These are phyloP conservation scores for Elymnias hypermnestra DNA, from an alignment of 1,140 invertebrate species.

Conservation along the genomic window DNA sequence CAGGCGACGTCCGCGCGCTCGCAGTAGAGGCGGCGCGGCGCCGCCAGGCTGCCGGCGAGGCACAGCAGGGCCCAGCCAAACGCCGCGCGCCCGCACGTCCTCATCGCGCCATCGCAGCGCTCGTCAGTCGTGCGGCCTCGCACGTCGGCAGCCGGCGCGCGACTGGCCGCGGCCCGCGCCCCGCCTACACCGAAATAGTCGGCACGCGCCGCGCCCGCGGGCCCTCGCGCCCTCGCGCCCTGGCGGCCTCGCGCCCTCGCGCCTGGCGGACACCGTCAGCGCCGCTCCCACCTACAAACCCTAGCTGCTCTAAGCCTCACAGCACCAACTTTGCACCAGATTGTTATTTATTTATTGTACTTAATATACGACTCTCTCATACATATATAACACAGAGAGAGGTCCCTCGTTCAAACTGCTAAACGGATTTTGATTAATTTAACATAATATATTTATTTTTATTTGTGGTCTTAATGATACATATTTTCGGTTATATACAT, in stretches of 20 bases:
- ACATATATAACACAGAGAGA: too few relatives aligned
- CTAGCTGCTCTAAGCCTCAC: too few relatives aligned
- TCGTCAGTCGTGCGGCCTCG: slow-evolving; percentile 40
- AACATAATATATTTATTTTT: too few relatives aligned
- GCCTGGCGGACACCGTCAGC: too few relatives aligned
- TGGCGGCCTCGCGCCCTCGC: slow-evolving; percentile 31
- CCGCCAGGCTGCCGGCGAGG: slow-evolving; percentile 48
- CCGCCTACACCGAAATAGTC: slow-evolving; percentile 69
- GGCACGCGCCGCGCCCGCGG: slow-evolving; percentile 9
- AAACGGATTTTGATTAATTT: too few relatives aligned
- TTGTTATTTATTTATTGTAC: too few relatives aligned
- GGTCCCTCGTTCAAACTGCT: too few relatives aligned
- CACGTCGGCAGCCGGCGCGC: slow-evolving; percentile 56
- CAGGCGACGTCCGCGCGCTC: slow-evolving; percentile 68
- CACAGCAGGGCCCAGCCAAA: slow-evolving; percentile 60
- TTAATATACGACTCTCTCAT: too few relatives aligned
- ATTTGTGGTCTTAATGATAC: too few relatives aligned
- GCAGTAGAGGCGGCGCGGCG: slow-evolving; percentile 66
- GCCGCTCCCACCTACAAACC: too few relatives aligned
- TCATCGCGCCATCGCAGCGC: slow-evolving; percentile 68
- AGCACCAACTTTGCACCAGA: too few relatives aligned
- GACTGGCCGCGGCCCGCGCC: slow-evolving; percentile 43
- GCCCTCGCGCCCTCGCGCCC: neutral
- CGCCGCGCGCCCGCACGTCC: slow-evolving; percentile 59
- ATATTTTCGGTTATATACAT: too few relatives aligned